These are phyloP conservation scores for Bedellia somnulentella DNA, from an alignment of 2,888 invertebrate species.

Conservation along the genomic window DNA sequence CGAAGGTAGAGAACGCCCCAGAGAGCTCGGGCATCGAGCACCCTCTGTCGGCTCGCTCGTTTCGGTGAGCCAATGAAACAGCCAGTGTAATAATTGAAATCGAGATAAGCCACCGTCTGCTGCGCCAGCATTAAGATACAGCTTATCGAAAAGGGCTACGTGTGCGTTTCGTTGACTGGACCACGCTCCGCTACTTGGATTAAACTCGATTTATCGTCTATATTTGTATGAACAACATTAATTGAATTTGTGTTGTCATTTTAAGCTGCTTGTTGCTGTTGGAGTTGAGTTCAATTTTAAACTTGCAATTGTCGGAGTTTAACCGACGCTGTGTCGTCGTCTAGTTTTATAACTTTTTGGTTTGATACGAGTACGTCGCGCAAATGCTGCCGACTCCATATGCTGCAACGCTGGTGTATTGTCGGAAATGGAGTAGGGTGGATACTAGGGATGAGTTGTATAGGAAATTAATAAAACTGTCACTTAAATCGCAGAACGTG, in stretches of 20 bases:
- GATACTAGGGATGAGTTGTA: constrained; percentile 46
- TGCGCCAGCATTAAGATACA: constrained; percentile 41
- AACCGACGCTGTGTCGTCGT: too few relatives aligned
- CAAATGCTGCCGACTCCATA: constrained; percentile 34
- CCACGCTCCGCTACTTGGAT: constrained; percentile 37
- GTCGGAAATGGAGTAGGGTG: constrained; percentile 45
- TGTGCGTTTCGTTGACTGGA: constrained; percentile 37
- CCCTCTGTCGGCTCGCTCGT: constrained; percentile 19
- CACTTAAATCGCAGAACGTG: constrained; percentile 64
- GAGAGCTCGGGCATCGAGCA: constrained; percentile 19
- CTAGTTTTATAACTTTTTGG: constrained; percentile 16
- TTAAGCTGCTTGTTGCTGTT: too few relatives aligned
- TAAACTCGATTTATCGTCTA: constrained; percentile 39
- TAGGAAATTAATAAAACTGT: constrained; percentile 78
- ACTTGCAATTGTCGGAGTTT: too few relatives aligned
- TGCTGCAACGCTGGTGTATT: constrained; percentile 38
- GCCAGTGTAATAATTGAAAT: constrained; percentile 56
- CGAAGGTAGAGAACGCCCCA: constrained; percentile 25
- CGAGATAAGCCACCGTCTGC: constrained; percentile 54
- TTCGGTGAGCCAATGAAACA: constrained; percentile 43
- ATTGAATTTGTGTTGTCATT: too few relatives aligned
- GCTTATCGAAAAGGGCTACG: constrained; percentile 46
- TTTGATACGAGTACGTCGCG: constrained; percentile 16
- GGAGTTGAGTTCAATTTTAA: too few relatives aligned
- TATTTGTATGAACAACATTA: too few relatives aligned